A percentile compares a stretch with the other conserved stretches of the same genome.
Evolutionary conservation across 1,140 invertebrate genomes (phyloP).

Genomic region (Lethrus apterus): DNA sequence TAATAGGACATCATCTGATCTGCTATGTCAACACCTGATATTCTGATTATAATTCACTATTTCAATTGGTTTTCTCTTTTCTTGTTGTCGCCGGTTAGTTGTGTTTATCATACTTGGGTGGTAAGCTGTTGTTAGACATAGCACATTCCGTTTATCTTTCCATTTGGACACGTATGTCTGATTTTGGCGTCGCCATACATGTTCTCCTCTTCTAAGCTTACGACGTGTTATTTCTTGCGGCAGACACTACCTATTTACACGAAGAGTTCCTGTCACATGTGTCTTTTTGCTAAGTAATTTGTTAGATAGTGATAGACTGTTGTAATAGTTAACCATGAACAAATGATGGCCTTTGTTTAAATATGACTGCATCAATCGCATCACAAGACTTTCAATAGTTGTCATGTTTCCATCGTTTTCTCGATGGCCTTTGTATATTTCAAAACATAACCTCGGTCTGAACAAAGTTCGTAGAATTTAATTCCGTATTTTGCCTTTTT

Average conservation of each 20-base stretch:
- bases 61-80: conserved; percentile 24
- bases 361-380: conserved; percentile 27
- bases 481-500: conserved; percentile 35
- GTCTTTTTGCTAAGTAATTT: conserved; percentile 24
- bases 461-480: conserved; percentile 31
- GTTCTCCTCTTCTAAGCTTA: conserved; percentile 27
- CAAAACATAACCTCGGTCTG: conserved; percentile 32
- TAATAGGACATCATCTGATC: too few species aligned
- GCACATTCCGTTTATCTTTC: conserved; percentile 27
- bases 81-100: conserved; percentile 22
- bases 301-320: conserved; percentile 8
- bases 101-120: conserved; percentile 20
- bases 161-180: conserved; percentile 30
- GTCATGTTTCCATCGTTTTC: conserved; percentile 16
- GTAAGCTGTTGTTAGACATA: conserved; percentile 23
- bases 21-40: conserved; percentile 28
- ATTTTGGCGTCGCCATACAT: conserved; percentile 23
- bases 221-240: conserved; percentile 12
- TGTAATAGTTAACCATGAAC: conserved; percentile 35
- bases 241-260: conserved; percentile 27
- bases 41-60: conserved; percentile 32
- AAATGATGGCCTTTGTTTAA: conserved; percentile 31
- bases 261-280: conserved; percentile 31
- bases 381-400: conserved; percentile 18
- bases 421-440: conserved; percentile 29